phyloP scores from a whole-genome alignment of 2,113 vertebrate species.

The Gavialis gangeticus region DNA sequence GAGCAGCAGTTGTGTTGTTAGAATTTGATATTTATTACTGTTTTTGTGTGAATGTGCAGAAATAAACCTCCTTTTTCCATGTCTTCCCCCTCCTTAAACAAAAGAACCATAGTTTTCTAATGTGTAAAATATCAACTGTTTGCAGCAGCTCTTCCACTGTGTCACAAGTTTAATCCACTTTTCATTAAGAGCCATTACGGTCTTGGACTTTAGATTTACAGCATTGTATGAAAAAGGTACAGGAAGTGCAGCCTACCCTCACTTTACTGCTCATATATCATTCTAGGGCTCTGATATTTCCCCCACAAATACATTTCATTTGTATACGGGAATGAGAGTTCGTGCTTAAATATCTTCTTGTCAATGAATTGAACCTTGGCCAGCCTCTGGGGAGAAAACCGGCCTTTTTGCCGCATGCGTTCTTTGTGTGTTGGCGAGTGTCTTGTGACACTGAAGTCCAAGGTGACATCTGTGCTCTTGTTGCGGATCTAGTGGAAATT shows the following conservation, averaged over 20 bases:
- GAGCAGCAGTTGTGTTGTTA: constrained; percentile 55
- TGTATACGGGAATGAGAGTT: not conserved
- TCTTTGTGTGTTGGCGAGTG: not conserved
- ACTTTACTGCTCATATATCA: not conserved
- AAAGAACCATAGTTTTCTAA: constrained; percentile 59
- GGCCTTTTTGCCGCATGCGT: not conserved
- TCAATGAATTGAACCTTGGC: not conserved
- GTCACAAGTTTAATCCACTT: constrained; percentile 65
- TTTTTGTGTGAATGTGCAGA: constrained; percentile 46
- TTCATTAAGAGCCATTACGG: constrained; percentile 57
- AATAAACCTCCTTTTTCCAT: constrained; percentile 69
- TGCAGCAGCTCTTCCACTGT: constrained; percentile 62
- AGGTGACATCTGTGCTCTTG: constrained; percentile 12
- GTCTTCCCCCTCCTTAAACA: constrained; percentile 26
- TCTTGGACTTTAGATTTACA: constrained; percentile 40
- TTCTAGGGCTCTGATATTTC: not conserved
- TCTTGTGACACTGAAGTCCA: constrained; percentile 11
- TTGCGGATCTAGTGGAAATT: constrained; percentile 42
- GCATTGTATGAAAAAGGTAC: not conserved
- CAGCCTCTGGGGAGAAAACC: not conserved
- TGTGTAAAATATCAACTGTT: constrained; percentile 66
- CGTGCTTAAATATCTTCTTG: not conserved
- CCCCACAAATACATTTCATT: not conserved
- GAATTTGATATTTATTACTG: constrained; percentile 56
- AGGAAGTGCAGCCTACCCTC: not conserved